These are phyloP conservation scores for Potamarius usumacintae DNA, from an alignment of 2,113 vertebrate species.

Conservation along the genomic window DNA sequence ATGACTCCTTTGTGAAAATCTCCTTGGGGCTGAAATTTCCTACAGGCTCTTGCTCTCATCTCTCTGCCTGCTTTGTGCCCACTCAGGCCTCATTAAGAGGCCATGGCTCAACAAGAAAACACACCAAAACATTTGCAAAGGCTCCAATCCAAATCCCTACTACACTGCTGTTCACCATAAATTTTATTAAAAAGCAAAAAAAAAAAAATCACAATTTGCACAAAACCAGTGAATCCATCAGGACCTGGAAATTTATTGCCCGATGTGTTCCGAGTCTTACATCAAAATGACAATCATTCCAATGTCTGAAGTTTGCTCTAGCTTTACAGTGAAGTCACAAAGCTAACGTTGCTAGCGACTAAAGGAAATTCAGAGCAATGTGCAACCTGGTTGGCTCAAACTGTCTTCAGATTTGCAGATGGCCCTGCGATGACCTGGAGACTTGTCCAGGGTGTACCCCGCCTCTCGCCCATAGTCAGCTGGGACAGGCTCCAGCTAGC, in stretches of 20 bases:
- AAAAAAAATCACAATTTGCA: neutral
- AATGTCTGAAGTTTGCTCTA: neutral
- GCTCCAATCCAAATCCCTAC: neutral
- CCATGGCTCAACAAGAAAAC: neutral
- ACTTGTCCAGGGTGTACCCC: too few relatives aligned
- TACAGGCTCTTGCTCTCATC: neutral
- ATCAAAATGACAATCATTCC: neutral
- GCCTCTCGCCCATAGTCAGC: too few relatives aligned
- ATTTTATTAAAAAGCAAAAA: too few relatives aligned
- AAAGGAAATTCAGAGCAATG: neutral
- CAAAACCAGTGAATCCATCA: neutral
- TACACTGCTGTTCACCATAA: neutral
- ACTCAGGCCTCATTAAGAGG: neutral
- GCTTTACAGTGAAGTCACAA: neutral
- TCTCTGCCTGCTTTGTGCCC: neutral
- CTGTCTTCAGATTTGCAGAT: neutral
- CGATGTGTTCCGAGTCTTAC: neutral
- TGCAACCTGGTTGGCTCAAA: neutral
- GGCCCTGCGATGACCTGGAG: too few relatives aligned
- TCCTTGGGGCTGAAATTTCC: neutral
- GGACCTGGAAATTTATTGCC: neutral
- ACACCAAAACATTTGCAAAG: neutral
- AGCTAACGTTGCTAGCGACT: neutral
- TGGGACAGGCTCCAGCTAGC: too few relatives aligned
- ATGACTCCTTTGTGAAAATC: slow-evolving; percentile 4